These are phyloP conservation scores for Geotria australis DNA, from an alignment of 2,797 vertebrate genomes.

Conservation along the genomic window DNA sequence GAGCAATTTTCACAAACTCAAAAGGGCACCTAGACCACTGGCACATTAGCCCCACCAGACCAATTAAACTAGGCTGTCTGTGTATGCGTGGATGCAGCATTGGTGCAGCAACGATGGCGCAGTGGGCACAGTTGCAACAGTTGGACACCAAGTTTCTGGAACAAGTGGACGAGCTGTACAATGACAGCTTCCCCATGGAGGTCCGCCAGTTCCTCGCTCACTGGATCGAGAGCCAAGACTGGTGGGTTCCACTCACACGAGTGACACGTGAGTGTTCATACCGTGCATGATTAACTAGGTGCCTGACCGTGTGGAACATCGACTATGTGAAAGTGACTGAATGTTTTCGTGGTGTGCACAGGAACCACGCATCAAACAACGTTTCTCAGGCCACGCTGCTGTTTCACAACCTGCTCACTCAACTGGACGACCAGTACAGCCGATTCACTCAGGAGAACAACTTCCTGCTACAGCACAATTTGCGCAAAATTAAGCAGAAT, in stretches of 20 bases:
- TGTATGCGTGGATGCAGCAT: background rate
- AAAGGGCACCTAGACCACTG: no score
- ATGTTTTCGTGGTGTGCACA: slow-evolving; percentile 6
- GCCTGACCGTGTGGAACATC: background rate
- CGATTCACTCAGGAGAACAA: slow-evolving; percentile 48
- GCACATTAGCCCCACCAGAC: no score
- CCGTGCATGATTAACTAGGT: background rate
- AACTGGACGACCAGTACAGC: slow-evolving; percentile 42
- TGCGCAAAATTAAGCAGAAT: slow-evolving; percentile 65
- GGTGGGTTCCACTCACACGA: slow-evolving; percentile 18
- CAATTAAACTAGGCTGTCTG: no score
- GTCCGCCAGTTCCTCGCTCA: slow-evolving; percentile 51
- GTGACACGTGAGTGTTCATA: no score
- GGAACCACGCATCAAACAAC: slow-evolving; percentile 57
- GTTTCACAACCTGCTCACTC: slow-evolving; percentile 41
- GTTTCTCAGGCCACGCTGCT: slow-evolving; percentile 49
- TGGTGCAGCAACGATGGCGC: slow-evolving; percentile 37
- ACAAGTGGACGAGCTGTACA: slow-evolving; percentile 74
- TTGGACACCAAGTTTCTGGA: slow-evolving; percentile 68
- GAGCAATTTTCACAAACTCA: no score
- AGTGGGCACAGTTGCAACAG: slow-evolving; percentile 86
- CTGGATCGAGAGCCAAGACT: slow-evolving; percentile 84
- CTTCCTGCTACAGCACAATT: slow-evolving; percentile 65
- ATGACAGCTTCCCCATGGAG: slow-evolving; percentile 93
- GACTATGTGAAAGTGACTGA: background rate